phyloP scores from a whole-genome alignment of 2,797 vertebrate species.

The Chloroceryle inda region DNA sequence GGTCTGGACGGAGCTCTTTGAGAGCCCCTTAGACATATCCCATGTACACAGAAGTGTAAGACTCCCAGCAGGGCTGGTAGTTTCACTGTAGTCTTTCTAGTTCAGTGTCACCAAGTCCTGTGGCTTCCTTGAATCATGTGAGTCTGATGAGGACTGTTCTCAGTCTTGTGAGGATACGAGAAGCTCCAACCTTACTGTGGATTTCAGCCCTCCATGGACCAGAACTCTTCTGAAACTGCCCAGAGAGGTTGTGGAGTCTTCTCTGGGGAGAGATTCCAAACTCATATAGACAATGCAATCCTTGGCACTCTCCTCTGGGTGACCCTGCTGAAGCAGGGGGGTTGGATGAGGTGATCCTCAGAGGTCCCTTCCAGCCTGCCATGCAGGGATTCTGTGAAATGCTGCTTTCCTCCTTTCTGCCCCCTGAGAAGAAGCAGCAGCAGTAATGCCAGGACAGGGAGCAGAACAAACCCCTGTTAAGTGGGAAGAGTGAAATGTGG shows the following conservation, averaged over 20 bases:
- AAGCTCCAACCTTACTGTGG: neutral
- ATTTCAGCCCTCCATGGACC: neutral
- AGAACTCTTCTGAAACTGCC: neutral
- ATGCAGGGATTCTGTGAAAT: neutral
- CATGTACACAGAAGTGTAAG: fast-evolving
- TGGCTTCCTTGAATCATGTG: neutral
- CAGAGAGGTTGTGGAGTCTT: too few relatives aligned
- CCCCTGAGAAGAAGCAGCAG: neutral
- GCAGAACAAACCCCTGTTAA: neutral
- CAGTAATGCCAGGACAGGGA: neutral
- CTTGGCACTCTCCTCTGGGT: too few relatives aligned
- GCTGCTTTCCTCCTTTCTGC: neutral
- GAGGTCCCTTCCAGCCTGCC: too few relatives aligned
- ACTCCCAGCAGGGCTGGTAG: neutral
- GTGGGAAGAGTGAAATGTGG: neutral
- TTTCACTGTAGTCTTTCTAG: neutral
- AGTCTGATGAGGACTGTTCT: neutral
- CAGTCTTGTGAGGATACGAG: neutral
- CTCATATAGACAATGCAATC: too few relatives aligned
- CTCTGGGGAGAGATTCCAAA: too few relatives aligned
- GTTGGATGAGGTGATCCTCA: too few relatives aligned
- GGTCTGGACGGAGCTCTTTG: neutral
- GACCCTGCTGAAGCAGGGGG: too few relatives aligned
- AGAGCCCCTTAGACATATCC: neutral
- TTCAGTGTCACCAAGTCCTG: neutral